Evolutionary conservation across 2,113 vertebrate species (phyloP), one percentile per base, ranked within the genome.

Genomic region (Jaculus jaculus): DNA sequence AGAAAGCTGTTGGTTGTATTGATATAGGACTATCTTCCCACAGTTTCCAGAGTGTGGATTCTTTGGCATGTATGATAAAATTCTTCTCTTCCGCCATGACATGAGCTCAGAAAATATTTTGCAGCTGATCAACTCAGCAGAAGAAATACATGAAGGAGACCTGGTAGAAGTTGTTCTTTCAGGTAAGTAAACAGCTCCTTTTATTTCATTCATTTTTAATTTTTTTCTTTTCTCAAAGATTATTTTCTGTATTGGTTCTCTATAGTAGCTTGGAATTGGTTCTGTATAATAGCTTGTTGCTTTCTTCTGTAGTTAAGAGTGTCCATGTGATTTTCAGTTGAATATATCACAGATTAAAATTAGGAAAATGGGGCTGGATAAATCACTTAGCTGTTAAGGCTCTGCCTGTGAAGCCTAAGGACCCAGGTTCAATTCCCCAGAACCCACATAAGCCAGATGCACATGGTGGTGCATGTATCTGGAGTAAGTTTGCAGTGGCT

Each of bases 1-100:
- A 80, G 92, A 61, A 92, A 94, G 88, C 65, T 90, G n/a, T 90
- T 54, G 85, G 15, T 1, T 86, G 15, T 92, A 65, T 91, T 97
- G 95, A 98, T 96, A 92, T 12, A 82, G 73, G 94, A 32, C 95
- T 81, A 84, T 98, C 93, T 91, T 89, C 9, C 94, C 97, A 71
- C 98, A 99, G 99, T 99, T 99, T 97, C 99, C 99, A 88, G 99
- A 99, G 98, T 99, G 99, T 96, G 99, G 99, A 95, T 99, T 99
- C 98, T 99, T 99, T 96, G 99, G 99, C 97, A 99, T 99, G 99
- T 99, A 99, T 95, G 99, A 99, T 98, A 99, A 99, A 98, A 99
- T 99, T 98, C 98, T 99, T 95, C 98, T 99, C 93, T 99, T 99
- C 97, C 99, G 99, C 96, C 99, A 99, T 97, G 98, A 99, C 98